phyloP scores from a whole-genome alignment of 2,797 vertebrate genomes.

The Pogoniulus pusillus region DNA sequence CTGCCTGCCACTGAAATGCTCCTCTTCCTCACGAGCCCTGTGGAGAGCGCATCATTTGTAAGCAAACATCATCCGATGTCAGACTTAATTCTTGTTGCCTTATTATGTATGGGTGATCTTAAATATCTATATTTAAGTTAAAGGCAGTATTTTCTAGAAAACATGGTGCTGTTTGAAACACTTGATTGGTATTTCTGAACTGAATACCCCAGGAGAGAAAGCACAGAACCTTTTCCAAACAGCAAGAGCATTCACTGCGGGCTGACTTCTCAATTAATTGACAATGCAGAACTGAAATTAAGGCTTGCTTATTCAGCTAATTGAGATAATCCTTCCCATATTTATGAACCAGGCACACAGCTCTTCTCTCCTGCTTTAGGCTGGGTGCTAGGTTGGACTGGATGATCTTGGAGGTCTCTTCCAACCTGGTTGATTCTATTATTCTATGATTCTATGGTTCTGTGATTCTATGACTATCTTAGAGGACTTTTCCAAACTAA shows the following conservation, averaged over 20 bases:
- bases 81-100: background rate
- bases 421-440: too few species aligned
- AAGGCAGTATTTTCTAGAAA: background rate
- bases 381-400: too few species aligned
- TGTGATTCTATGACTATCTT: too few species aligned
- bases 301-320: background rate
- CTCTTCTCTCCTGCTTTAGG: background rate
- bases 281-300: background rate
- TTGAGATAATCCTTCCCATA: background rate
- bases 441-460: too few species aligned
- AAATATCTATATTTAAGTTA: background rate
- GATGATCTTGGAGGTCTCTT: too few species aligned
- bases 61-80: accelerated
- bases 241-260: background rate
- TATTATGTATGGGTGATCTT: background rate
- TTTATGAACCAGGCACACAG: background rate
- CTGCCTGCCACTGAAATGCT: background rate
- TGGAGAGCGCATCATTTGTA: accelerated
- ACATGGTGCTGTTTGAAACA: background rate
- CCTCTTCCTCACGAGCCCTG: background rate
- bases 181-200: background rate
- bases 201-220: background rate
- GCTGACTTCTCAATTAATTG: background rate
- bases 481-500: too few species aligned
- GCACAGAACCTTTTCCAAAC: accelerated